Evolutionary conservation across 2,888 invertebrate species (phyloP).

Genomic region (Sialis fuliginosa): DNA sequence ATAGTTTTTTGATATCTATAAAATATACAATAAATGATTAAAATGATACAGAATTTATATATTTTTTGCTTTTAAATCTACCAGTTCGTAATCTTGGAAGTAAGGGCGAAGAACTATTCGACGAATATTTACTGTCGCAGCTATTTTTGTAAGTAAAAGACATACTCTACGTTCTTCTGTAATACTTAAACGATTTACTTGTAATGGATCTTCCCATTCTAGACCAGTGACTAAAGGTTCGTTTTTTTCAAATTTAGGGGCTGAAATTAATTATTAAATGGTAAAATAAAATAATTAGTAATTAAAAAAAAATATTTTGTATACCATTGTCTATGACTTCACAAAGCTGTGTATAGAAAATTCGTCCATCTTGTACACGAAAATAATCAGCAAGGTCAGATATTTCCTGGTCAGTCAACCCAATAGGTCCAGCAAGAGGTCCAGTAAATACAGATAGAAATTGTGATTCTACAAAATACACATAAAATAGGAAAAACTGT

Average conservation of each 20-base stretch:
- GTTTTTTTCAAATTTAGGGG: constrained; percentile 29
- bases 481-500: neutral
- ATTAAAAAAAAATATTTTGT: neutral
- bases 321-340: constrained; percentile 47
- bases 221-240: constrained; percentile 31
- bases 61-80: constrained; percentile 14
- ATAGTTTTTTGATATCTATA: constrained; percentile 51
- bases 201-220: constrained; percentile 54
- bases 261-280: constrained; percentile 16
- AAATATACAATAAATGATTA: constrained; percentile 6
- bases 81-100: constrained; percentile 56
- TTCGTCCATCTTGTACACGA: constrained; percentile 59
- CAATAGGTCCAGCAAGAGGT: constrained; percentile 44
- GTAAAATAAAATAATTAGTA: neutral
- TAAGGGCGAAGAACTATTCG: constrained; percentile 52
- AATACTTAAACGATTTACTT: constrained; percentile 41
- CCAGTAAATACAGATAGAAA: constrained; percentile 54
- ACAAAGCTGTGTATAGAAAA: constrained; percentile 58
- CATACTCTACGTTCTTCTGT: constrained; percentile 49
- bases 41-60: neutral
- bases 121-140: constrained; percentile 32
- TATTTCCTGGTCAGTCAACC: constrained; percentile 54
- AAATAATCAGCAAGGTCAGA: constrained; percentile 60
- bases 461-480: constrained; percentile 37
- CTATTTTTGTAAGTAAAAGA: constrained; percentile 55